Evolutionary conservation across 2,797 vertebrate species (phyloP), one percentile per base, ranked within the genome.

Genomic region (Okamejei kenojei): DNA sequence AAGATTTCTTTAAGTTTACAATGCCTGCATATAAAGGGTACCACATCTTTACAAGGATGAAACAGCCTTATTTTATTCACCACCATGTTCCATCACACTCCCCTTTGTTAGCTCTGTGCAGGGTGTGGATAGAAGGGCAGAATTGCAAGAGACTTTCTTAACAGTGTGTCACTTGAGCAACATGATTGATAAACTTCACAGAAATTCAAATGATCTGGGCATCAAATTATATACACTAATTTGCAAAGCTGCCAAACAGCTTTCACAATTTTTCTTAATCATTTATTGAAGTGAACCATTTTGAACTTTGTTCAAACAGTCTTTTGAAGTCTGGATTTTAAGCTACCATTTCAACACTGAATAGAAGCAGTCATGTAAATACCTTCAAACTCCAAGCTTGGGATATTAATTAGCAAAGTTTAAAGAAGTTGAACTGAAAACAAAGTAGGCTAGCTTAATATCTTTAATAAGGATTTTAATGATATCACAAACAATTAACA

Each of bases 261-360:
- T 86, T 68, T 68, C 26, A 88, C 17, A 68, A 9, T 88, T 68
- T 88, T 7, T 17, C 84, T 88, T 68, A 21, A 35, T 88, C 61
- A 65, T 9, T 88, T 65, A 23, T 88, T 9, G n/a, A 88, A 88
- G 17, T 68, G n/a, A 35, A 35, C 63, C 17, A 68, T n/a, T 88
- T 32, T 88, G 63, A 88, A 68, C 15, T 88, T 88, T 23, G 63
- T 35, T 88, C 63, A 88, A 88, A 68, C n/a, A 32, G 35, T 88
- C 61, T 88, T 88, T 68, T 88, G 61, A 65, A 68, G 19, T 21
- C 17, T 88, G 84, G 63, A 38, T 68, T 68, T 19, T 61, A 88
- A 88, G 5, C 13, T 32, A 6, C 58, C 1, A 65, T 86, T n/a
- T 86, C n/a, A 65, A 86, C 1, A 15, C 65, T 88, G 78, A 38